phyloP scores from a whole-genome alignment of 2,797 vertebrate genomes.

The Erpetoichthys calabaricus region DNA sequence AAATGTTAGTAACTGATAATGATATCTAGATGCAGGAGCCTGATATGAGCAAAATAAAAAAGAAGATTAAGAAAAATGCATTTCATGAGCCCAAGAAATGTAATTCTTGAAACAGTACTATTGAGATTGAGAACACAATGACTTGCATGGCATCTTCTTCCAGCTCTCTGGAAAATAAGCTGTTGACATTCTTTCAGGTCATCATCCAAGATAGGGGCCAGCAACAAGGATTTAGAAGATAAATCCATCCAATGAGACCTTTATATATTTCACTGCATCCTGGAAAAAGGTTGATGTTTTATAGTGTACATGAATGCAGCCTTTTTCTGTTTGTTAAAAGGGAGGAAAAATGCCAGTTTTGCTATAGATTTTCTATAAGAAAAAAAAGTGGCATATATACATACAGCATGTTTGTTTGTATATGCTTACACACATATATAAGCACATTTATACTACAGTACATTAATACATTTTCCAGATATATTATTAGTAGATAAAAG shows the following conservation, averaged over 20 bases:
- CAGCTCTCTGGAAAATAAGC: conserved; percentile 73
- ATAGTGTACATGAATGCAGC: conserved; percentile 51
- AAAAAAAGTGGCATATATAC: neutral
- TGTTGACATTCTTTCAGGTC: conserved; percentile 88
- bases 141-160: conserved; percentile 47
- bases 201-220: conserved; percentile 69
- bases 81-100: conserved; percentile 56
- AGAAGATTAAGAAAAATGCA: conserved; percentile 40
- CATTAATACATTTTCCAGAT: too few relatives aligned
- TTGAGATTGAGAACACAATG: conserved; percentile 65
- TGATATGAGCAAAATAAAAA: conserved; percentile 26
- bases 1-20: too few relatives aligned
- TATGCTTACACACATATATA: conserved; percentile 6
- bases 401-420: neutral
- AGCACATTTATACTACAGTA: too few relatives aligned
- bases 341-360: conserved; percentile 16
- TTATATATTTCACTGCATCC: conserved; percentile 60
- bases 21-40: too few relatives aligned
- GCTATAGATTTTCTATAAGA: neutral
- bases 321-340: conserved; percentile 48
- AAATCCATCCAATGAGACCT: conserved; percentile 68
- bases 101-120: conserved; percentile 57
- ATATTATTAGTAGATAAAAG: too few relatives aligned
- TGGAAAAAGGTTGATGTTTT: conserved; percentile 42
- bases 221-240: conserved; percentile 72